Base-by-base conservation (phyloP, 2,888 invertebrate species). In the Ctena decussata region DNA sequence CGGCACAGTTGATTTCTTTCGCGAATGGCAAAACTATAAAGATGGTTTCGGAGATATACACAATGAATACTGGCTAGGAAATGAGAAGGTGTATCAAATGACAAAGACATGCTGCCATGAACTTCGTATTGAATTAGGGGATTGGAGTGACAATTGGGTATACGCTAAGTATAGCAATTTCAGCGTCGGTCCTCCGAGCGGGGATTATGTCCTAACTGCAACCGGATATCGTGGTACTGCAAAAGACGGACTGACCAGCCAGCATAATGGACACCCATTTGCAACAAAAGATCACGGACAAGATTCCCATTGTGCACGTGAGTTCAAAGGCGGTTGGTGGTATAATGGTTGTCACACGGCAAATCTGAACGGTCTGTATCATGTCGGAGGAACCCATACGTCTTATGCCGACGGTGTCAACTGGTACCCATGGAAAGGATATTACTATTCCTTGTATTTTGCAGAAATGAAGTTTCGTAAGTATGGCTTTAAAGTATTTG, bases 371-470 rank as follows among this genome's bases (percentile, higher is more conserved):
- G 95, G 94, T 3, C 75, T 90, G 0, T 94, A 94, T 84, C n/a
- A n/a, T n/a, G 82, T 93, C 37, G 89, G 89, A n/a, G 94, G 93
- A 30, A 81, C 82, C 32, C 93, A 93, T 37, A 84, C 85, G 1
- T 86, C 92, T 15, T 93, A 91, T 71, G 94, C 93, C 8, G 92
- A 94, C 71, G 94, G 94, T 1, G 87, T 95, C 41, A 93, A 93
- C 89, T 95, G 95, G 95, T 79, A 92, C 53, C 77, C 87, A 0
- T 95, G 93, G 93, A 91, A 90, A 37, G 95, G 94, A 8, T 91
- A 93, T 82, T 88, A 93, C 80, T 93, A 94, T 76, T 94, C 95
- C 0, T 80, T 95, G 69, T 91, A 91, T 77, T 81, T 79, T 24
- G 91, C 92, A 0, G 93, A 92, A 79, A 94, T 95, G 94, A 95